phyloP scores from a whole-genome alignment of 2,888 invertebrate genomes.

The Rosalia funebris region DNA sequence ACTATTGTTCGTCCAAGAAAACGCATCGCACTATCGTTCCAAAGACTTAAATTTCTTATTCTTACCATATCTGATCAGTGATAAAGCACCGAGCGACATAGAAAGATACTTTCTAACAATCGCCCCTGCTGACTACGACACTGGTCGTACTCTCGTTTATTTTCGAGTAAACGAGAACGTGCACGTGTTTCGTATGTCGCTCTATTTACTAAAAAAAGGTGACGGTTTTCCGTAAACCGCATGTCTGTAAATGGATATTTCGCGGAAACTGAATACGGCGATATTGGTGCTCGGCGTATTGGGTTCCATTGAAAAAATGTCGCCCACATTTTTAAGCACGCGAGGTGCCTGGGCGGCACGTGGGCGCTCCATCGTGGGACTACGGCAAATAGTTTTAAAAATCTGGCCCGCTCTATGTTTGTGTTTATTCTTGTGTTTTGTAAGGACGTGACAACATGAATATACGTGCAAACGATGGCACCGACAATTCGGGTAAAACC shows the following conservation, averaged over 20 bases:
- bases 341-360: constrained; percentile 3
- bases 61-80: no score
- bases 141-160: constrained; percentile 6
- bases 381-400: not conserved
- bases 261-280: constrained; percentile 31
- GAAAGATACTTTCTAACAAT: no score
- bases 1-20: no score
- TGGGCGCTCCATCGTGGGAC: not conserved
- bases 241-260: constrained; percentile 32
- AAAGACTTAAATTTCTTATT: no score
- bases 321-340: constrained; percentile 19
- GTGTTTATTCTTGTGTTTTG: not conserved
- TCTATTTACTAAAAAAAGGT: constrained; percentile 9
- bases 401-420: not conserved
- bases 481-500: no score
- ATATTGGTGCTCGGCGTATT: constrained; percentile 4
- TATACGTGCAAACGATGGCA: no score
- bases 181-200: constrained; percentile 18
- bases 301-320: constrained; percentile 6
- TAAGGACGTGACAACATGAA: no score
- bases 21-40: no score
- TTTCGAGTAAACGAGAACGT: constrained; percentile 6
- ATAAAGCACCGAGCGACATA: no score
- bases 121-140: no score
- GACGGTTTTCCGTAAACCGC: constrained; percentile 26